Evolutionary conservation across 2,888 invertebrate species (phyloP), one percentile per base, ranked within the genome.

Genomic region (Zele albiditarsus): DNA sequence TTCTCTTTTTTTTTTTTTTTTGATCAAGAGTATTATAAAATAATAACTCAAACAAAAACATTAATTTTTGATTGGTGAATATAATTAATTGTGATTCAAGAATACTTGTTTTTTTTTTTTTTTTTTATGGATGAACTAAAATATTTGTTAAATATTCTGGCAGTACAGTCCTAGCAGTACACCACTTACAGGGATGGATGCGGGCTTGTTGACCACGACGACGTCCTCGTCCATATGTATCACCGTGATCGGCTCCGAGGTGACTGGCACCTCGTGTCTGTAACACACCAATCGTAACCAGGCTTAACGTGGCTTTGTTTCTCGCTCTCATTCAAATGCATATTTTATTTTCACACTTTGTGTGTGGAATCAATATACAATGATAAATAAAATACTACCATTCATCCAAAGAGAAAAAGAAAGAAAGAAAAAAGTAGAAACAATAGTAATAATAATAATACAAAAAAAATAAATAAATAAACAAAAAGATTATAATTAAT

Each of bases 221-320:
- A 99, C 94, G 93, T 99, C 98, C 91, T 98, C 97, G 92, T 97
- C 97, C 94, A 98, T 96, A 92, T 96, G 96, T 90, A 99, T 95
- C 92, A 99, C 96, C 92, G 96, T 95, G 93, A 99, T 96, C 91
- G 96, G 95, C 93, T 96, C 95, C 91, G 96, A 96, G 91, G 97
- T 95, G 91, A 99, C 98, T 90, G 98, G 98, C 92, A 98, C 97
- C 94, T 99, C 99, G 94, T 99, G 99, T 94, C 98, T 97, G 95
- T 90, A 94, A 93, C 91, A 91, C 89, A 89, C 87, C 87, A 89
- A 89, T 88, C 87, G 87, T 86, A 87, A 89, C 89, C 89, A 89
- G 53, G 89, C 86, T 89, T 89, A 89, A 88, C 86, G 84, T 89
- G 89, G 89, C 89, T 85, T 89, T 89, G 83, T 81, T 80, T 74